These are phyloP conservation scores for Eulemur albifrons DNA, from an alignment of 2,797 vertebrate genomes.

Conservation along the genomic window DNA sequence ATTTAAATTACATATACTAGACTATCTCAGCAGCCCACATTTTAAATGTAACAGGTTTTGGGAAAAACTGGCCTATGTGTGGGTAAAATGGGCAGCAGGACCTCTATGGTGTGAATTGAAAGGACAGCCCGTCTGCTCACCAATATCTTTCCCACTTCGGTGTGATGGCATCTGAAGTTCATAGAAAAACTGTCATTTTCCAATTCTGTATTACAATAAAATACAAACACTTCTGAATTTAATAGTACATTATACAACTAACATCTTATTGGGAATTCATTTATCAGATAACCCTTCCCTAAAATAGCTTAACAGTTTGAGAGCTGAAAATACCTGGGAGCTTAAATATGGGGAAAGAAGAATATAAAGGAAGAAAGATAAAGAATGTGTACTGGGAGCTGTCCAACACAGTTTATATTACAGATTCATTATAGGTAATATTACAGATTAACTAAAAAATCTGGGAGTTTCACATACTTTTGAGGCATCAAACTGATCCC, in stretches of 20 bases:
- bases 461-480: background rate
- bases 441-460: background rate
- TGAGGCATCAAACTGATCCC: background rate
- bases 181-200: background rate
- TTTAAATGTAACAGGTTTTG: conserved; percentile 2
- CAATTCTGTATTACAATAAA: background rate
- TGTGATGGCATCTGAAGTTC: background rate
- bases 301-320: background rate
- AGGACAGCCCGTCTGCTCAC: background rate
- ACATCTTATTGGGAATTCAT: background rate
- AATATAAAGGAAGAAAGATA: background rate
- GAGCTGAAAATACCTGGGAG: background rate
- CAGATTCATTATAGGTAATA: background rate
- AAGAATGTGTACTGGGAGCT: background rate
- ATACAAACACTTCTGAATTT: background rate
- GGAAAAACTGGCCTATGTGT: background rate
- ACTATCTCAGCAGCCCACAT: background rate
- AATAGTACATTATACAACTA: background rate
- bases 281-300: background rate
- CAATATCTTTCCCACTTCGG: background rate
- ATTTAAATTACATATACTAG: background rate
- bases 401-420: background rate
- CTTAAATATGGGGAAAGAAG: background rate
- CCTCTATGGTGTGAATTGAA: background rate
- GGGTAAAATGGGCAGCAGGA: background rate